A percentile compares a stretch with the other conserved stretches of the same genome.
phyloP scores from a whole-genome alignment of 2,113 vertebrate genomes.

The Rhizomys pruinosus region DNA sequence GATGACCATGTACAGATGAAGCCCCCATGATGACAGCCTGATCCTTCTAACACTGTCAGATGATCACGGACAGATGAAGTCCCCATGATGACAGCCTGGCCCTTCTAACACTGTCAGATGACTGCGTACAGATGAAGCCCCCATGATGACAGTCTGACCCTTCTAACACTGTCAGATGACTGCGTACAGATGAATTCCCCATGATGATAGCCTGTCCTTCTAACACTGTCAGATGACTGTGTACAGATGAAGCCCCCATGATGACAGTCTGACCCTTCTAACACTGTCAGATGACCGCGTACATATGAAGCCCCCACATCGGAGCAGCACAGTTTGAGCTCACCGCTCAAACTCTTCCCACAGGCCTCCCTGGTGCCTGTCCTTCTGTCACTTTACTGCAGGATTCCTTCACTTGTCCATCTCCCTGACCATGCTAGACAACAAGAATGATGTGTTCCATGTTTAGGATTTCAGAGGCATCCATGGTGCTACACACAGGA shows the following conservation, averaged over 20 bases:
- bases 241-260: too few relatives aligned
- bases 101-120: neutral
- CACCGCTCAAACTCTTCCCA: neutral
- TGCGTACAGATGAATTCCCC: too few relatives aligned
- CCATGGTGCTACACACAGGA: neutral
- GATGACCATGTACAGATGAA: neutral
- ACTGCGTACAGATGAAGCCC: too few relatives aligned
- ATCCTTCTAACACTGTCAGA: neutral
- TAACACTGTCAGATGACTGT: neutral
- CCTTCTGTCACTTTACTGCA: conserved; percentile 4
- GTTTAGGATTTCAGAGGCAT: neutral
- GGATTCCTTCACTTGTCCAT: conserved; percentile 7
- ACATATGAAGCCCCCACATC: too few relatives aligned
- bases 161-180: neutral
- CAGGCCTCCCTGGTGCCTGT: neutral
- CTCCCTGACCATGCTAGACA: neutral
- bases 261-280: neutral
- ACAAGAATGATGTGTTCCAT: neutral
- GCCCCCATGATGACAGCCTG: neutral
- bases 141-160: neutral
- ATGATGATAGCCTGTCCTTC: neutral
- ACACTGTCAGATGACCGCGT: neutral
- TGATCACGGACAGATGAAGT: too few relatives aligned
- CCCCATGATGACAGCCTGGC: neutral
- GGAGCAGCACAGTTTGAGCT: neutral